Evolutionary conservation across 2,113 vertebrate species (phyloP).

Genomic region (Lycaon pictus): DNA sequence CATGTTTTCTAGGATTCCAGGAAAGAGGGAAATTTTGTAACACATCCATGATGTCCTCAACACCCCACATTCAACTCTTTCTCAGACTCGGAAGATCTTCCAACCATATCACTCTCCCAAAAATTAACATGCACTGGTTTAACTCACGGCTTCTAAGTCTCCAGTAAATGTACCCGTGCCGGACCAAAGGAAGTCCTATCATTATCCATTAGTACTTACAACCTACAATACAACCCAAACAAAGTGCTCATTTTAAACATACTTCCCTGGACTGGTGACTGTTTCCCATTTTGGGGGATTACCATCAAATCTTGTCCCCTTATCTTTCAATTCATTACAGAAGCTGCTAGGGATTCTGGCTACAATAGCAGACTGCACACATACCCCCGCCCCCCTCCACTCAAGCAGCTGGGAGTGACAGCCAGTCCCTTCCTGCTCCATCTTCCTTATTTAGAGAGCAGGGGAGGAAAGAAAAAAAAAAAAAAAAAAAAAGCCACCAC

Average conservation of each 20-base stretch:
- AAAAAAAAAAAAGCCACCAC: background rate
- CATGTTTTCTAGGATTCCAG: background rate
- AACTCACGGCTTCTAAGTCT: background rate
- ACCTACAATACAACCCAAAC: background rate
- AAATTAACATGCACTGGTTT: background rate
- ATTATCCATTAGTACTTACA: background rate
- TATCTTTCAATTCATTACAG: background rate
- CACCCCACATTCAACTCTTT: background rate
- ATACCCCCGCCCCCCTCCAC: background rate
- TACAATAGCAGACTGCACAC: background rate
- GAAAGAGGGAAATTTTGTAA: background rate
- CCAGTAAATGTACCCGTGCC: background rate
- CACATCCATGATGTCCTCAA: background rate
- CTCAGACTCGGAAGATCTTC: background rate
- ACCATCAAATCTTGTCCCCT: background rate
- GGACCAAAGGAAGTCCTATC: background rate
- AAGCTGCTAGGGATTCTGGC: background rate
- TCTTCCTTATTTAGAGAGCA: constrained; percentile 25
- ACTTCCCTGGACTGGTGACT: background rate
- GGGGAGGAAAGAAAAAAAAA: background rate
- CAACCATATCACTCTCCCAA: background rate
- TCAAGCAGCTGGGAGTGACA: background rate
- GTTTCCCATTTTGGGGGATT: background rate
- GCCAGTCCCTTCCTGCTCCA: background rate
- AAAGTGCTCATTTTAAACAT: background rate